Evolutionary conservation across 2,113 vertebrate species (phyloP).

Genomic region (Myiopsitta monachus): DNA sequence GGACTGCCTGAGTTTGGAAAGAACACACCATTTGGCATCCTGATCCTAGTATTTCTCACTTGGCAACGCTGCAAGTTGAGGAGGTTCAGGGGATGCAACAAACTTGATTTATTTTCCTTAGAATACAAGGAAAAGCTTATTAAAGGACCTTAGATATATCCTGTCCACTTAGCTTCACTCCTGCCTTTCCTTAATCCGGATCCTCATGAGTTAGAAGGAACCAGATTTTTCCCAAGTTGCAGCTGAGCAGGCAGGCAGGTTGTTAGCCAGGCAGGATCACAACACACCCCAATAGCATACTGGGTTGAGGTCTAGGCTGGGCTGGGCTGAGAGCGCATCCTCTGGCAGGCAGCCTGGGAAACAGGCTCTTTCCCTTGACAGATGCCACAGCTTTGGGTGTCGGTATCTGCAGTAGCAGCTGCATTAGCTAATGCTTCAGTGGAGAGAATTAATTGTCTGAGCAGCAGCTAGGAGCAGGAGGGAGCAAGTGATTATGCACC

Average conservation of each 20-base stretch:
- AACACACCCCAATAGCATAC: rapidly evolving
- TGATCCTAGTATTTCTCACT: not conserved
- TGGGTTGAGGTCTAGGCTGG: not conserved
- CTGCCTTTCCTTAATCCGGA: not conserved
- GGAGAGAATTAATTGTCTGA: conserved; percentile 60
- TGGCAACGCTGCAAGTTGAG: not conserved
- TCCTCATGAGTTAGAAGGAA: rapidly evolving
- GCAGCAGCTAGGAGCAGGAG: conserved; percentile 51
- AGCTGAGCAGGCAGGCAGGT: not conserved
- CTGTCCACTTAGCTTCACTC: not conserved
- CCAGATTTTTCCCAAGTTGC: not conserved
- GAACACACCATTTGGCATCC: rapidly evolving
- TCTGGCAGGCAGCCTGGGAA: not conserved
- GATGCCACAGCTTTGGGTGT: not conserved
- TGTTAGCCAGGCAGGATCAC: not conserved
- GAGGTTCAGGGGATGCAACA: not conserved
- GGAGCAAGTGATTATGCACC: conserved; percentile 51
- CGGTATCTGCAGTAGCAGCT: not conserved
- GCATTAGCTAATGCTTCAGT: conserved; percentile 19
- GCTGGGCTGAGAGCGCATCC: not conserved
- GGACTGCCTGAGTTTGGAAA: not conserved
- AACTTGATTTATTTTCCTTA: not conserved
- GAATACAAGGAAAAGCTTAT: not conserved
- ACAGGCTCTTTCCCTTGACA: not conserved
- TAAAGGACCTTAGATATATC: not conserved